Percentiles rank a stretch among this genome's conserved stretches.
phyloP scores from a whole-genome alignment of 1,140 invertebrate species.

The Bombus polaris region DNA sequence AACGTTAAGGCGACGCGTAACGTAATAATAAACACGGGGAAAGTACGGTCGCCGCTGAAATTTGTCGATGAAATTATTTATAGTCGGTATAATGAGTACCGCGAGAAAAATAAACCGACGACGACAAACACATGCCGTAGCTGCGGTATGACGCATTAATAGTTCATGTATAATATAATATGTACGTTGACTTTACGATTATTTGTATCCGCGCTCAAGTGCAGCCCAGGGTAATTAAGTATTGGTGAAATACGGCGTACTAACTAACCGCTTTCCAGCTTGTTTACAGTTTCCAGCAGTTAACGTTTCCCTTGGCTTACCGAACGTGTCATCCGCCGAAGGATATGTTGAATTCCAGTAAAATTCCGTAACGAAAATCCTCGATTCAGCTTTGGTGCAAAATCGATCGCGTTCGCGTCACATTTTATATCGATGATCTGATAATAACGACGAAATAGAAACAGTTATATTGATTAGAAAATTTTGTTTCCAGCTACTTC shows the following conservation, averaged over 20 bases:
- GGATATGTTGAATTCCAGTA: background rate
- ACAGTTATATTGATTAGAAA: background rate
- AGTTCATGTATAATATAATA: slow-evolving; percentile 40
- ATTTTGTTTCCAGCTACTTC: too few relatives aligned
- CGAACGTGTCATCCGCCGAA: background rate
- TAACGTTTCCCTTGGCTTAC: slow-evolving; percentile 6
- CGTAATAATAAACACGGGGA: too few relatives aligned
- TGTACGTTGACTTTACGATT: slow-evolving; percentile 34
- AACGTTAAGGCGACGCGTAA: too few relatives aligned
- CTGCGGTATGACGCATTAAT: slow-evolving; percentile 43
- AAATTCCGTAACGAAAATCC: background rate
- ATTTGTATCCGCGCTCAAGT: slow-evolving; percentile 35
- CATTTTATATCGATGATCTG: background rate
- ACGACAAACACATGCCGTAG: slow-evolving; percentile 24
- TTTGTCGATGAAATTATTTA: slow-evolving; percentile 45
- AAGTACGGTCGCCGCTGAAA: background rate
- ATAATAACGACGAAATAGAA: background rate
- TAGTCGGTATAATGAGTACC: too few relatives aligned
- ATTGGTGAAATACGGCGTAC: slow-evolving; percentile 48
- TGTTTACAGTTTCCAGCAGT: slow-evolving; percentile 11
- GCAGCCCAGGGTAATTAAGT: slow-evolving; percentile 53
- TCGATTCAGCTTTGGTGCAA: background rate
- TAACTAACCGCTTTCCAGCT: slow-evolving; percentile 52
- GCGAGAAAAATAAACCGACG: slow-evolving; percentile 33
- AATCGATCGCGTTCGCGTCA: background rate